Percentiles rank a stretch among this genome's conserved stretches.
Conservation (phyloP, 2,113 vertebrate genomes). For the Panthera uncia region DNA sequence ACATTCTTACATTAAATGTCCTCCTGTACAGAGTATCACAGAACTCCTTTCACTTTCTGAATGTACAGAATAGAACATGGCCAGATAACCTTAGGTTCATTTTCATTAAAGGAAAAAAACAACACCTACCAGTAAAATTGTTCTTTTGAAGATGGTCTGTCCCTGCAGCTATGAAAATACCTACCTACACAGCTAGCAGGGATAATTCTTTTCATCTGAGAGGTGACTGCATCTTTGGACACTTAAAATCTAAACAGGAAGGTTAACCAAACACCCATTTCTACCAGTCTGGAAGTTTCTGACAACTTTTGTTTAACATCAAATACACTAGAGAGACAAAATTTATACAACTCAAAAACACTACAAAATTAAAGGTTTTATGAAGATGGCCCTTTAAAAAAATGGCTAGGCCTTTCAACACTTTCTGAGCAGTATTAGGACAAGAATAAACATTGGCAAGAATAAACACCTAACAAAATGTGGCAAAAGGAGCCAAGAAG, state of each 20-base stretch:
- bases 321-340: not conserved
- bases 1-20: not conserved
- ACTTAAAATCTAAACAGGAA: not conserved
- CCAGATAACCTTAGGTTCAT: not conserved
- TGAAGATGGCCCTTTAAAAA: not conserved
- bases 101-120: not conserved
- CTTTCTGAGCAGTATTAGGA: not conserved
- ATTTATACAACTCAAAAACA: not conserved
- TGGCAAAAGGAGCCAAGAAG: not conserved
- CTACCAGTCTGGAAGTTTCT: not conserved
- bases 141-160: not conserved
- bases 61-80: not conserved
- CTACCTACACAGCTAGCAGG: not conserved
- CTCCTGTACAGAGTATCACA: not conserved
- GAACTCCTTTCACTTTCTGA: not conserved
- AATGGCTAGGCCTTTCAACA: not conserved
- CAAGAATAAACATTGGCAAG: not conserved
- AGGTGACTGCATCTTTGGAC: not conserved
- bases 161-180: not conserved
- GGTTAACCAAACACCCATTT: not conserved
- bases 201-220: not conserved
- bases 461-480: not conserved
- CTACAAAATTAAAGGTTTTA: not conserved
- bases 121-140: not conserved
- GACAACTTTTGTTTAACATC: not conserved